phyloP scores from a whole-genome alignment of 2,797 vertebrate species.

The Neosilurus hyrtlii region DNA sequence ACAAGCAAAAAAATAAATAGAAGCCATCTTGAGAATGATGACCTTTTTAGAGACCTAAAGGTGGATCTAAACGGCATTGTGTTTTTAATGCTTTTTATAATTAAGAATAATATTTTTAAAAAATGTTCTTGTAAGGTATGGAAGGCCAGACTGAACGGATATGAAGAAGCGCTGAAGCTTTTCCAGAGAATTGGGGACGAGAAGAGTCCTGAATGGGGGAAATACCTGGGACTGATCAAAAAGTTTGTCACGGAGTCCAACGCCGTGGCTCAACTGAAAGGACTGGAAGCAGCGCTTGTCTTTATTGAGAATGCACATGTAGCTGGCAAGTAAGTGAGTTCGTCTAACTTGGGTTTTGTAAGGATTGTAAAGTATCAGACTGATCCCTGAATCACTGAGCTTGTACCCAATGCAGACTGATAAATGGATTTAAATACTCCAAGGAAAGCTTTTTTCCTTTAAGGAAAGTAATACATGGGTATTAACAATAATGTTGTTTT shows the following conservation, averaged over 20 bases:
- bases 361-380: too few species aligned
- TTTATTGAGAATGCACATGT: conserved; percentile 90
- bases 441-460: too few species aligned
- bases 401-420: neutral
- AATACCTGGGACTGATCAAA: conserved; percentile 91
- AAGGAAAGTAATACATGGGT: too few species aligned
- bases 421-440: neutral
- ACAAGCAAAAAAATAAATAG: neutral
- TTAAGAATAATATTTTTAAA: too few species aligned
- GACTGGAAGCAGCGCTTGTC: conserved; percentile 88
- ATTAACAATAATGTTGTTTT: too few species aligned
- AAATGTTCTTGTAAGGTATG: conserved; percentile 73
- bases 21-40: neutral
- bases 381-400: neutral
- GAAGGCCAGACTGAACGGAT: conserved; percentile 95
- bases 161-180: conserved; percentile 93
- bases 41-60: neutral
- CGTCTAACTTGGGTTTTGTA: neutral
- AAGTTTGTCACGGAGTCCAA: conserved; percentile 97
- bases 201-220: conserved; percentile 96
- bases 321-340: conserved; percentile 86
- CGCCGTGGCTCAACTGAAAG: conserved; percentile 94
- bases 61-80: neutral
- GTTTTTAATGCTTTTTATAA: neutral
- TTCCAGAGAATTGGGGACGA: conserved; percentile 92